Evolutionary conservation across 2,113 vertebrate genomes (phyloP).

Genomic region (Tetrax tetrax): DNA sequence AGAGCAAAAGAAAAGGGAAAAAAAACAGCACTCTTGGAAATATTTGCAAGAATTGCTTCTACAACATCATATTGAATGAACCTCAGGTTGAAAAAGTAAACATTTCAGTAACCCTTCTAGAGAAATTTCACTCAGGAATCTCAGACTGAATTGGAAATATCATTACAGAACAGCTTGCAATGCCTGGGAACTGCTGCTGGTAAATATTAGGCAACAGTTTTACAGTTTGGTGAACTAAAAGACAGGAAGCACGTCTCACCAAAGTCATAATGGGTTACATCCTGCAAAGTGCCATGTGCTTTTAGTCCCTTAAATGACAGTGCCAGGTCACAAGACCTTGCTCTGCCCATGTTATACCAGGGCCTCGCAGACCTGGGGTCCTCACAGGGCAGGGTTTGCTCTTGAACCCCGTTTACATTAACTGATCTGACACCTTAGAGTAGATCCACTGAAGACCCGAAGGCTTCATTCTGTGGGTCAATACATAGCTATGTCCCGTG

Average conservation of each 20-base stretch:
- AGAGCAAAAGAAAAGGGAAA: background rate
- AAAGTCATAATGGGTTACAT: background rate
- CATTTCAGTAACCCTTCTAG: background rate
- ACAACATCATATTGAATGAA: background rate
- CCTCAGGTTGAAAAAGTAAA: background rate
- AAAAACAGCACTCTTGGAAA: background rate
- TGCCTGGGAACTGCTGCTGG: background rate
- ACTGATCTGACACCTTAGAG: background rate
- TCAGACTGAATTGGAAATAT: background rate
- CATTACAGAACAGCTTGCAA: background rate
- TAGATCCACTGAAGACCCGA: background rate
- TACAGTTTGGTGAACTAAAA: background rate
- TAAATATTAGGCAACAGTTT: background rate
- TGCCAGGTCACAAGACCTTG: background rate
- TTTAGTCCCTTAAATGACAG: background rate
- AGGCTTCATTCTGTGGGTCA: background rate
- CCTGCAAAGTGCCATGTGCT: background rate
- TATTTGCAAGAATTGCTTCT: conserved; percentile 4
- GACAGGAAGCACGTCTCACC: background rate
- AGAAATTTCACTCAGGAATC: background rate
- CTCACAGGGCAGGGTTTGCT: background rate
- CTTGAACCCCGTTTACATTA: background rate
- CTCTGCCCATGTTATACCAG: background rate
- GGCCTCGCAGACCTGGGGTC: background rate
- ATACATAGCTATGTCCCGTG: rapidly evolving